These are phyloP conservation scores for Drosophila kikkawai DNA, from an alignment of 1,140 invertebrate genomes.

Conservation along the genomic window DNA sequence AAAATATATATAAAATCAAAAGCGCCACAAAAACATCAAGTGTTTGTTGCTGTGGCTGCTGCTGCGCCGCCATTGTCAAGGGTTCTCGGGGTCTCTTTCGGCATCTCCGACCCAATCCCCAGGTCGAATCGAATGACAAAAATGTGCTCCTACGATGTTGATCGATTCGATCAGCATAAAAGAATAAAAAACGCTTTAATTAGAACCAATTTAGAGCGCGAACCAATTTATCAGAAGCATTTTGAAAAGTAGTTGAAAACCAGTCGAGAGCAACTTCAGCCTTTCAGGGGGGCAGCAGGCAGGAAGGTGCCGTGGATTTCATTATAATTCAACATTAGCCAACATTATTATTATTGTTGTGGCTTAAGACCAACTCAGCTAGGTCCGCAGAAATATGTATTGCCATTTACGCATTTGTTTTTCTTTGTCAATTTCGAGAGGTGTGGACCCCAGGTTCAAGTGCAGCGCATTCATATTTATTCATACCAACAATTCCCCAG, in stretches of 20 bases:
- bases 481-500: background rate
- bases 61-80: conserved; percentile 38
- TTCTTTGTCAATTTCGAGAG: conserved; percentile 74
- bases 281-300: conserved; percentile 20
- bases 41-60: conserved; percentile 68
- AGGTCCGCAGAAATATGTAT: conserved; percentile 32
- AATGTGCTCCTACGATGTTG: conserved; percentile 61
- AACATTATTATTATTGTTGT: conserved; percentile 69
- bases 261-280: conserved; percentile 80
- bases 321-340: conserved; percentile 68
- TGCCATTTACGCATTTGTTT: conserved; percentile 80
- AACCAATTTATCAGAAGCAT: conserved; percentile 83
- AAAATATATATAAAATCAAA: conserved; percentile 15
- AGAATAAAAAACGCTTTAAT: conserved; percentile 69
- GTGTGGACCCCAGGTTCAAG: conserved; percentile 76
- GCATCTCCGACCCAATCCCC: conserved; percentile 39
- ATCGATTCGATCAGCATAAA: conserved; percentile 80
- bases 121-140: conserved; percentile 70
- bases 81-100: conserved; percentile 37
- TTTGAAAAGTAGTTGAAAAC: conserved; percentile 83
- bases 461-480: conserved; percentile 65
- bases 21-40: conserved; percentile 75
- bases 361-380: conserved; percentile 51
- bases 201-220: conserved; percentile 81
- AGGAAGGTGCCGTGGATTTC: conserved; percentile 41